phyloP scores from a whole-genome alignment of 1,140 invertebrate species.

The Polyergus mexicanus region DNA sequence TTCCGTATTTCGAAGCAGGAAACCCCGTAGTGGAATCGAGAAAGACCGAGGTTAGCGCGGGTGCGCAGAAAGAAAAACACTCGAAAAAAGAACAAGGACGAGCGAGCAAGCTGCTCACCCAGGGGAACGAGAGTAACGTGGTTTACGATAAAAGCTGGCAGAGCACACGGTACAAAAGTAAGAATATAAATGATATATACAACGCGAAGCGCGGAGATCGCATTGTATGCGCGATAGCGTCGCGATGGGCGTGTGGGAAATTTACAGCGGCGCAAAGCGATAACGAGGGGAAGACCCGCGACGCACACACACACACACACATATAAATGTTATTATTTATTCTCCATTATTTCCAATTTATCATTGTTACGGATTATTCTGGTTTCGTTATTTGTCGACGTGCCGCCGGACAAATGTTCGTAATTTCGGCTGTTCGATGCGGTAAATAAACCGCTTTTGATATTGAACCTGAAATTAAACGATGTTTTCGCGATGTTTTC shows the following conservation, averaged over 20 bases:
- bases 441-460: slow-evolving; percentile 60
- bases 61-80: slow-evolving; percentile 37
- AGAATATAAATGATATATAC: slow-evolving; percentile 56
- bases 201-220: slow-evolving; percentile 27
- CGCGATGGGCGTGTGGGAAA: slow-evolving; percentile 32
- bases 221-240: slow-evolving; percentile 18
- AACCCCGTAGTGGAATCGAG: not conserved
- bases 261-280: slow-evolving; percentile 52
- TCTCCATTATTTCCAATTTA: slow-evolving; percentile 61
- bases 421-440: slow-evolving; percentile 1
- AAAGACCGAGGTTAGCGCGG: slow-evolving; percentile 12
- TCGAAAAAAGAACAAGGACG: not conserved
- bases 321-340: slow-evolving; percentile 47
- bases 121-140: slow-evolving; percentile 39
- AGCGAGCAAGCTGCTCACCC: slow-evolving; percentile 10
- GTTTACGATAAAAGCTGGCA: slow-evolving; percentile 54
- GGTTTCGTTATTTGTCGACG: slow-evolving; percentile 44
- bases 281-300: slow-evolving; percentile 27
- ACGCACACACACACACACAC: no score
- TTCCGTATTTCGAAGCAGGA: slow-evolving; percentile 23
- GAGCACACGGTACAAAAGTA: slow-evolving; percentile 20
- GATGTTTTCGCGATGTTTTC: not conserved
- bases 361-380: slow-evolving; percentile 51
- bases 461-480: slow-evolving; percentile 20
- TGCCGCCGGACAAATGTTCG: slow-evolving; percentile 42